Conservation (phyloP, 2,797 vertebrate genomes). For the Poecilia velifera region DNA sequence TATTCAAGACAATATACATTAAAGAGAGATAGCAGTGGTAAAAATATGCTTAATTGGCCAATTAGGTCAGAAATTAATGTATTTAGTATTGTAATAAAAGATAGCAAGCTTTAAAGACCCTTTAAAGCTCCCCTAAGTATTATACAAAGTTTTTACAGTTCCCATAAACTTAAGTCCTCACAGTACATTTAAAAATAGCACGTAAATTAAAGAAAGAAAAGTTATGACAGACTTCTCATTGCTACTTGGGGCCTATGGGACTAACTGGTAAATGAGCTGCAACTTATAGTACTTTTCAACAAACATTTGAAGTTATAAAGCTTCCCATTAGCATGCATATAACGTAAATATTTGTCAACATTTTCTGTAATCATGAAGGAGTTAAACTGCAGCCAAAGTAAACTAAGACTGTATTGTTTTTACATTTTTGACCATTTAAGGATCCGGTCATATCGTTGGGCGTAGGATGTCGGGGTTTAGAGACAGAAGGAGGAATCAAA, state of each 20-base stretch:
- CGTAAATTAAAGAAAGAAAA: background rate
- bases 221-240: background rate
- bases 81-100: background rate
- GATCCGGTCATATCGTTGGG: too few relatives aligned
- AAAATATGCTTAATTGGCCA: background rate
- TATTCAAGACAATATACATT: background rate
- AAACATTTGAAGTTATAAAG: background rate
- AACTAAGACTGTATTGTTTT: background rate
- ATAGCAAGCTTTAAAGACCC: background rate
- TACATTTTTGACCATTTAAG: too few relatives aligned
- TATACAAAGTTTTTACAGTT: background rate
- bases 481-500: background rate
- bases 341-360: background rate
- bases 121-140: background rate
- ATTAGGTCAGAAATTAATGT: background rate
- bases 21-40: background rate
- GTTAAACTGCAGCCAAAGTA: background rate
- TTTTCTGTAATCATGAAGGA: background rate
- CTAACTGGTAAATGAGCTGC: background rate
- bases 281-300: background rate
- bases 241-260: background rate
- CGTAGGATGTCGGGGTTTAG: background rate
- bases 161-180: background rate
- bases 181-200: background rate
- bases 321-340: background rate